These are phyloP conservation scores for Clavelina lepadiformis DNA, from an alignment of 23 tunicate species.

Conservation along the genomic window DNA sequence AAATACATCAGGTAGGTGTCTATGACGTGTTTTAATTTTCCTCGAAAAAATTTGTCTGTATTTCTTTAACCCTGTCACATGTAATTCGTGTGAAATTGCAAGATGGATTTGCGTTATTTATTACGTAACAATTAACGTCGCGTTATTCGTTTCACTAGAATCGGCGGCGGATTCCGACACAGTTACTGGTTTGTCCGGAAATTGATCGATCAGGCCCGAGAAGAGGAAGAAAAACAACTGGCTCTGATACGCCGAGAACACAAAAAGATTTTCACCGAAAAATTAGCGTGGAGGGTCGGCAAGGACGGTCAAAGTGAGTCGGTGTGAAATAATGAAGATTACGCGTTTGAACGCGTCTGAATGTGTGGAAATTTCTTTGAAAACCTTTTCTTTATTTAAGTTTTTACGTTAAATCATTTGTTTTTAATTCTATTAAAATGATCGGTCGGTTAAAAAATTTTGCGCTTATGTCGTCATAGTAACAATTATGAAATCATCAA, in stretches of 20 bases:
- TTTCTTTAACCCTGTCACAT: background rate
- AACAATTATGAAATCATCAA: too few relatives aligned
- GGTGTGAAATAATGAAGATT: too few relatives aligned
- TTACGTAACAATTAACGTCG: background rate
- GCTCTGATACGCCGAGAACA: slow-evolving; percentile 43
- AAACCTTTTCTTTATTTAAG: too few relatives aligned
- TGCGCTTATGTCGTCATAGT: too few relatives aligned
- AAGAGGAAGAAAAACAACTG: slow-evolving; percentile 61
- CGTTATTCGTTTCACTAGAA: slow-evolving; percentile 23
- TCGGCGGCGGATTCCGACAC: slow-evolving; percentile 89
- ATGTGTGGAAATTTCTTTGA: too few relatives aligned
- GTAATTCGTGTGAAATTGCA: too few relatives aligned
- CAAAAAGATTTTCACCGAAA: slow-evolving; percentile 60
- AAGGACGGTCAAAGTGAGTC: slow-evolving; percentile 71
- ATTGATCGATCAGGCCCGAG: slow-evolving; percentile 65
- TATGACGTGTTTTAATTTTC: background rate
- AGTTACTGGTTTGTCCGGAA: slow-evolving; percentile 90
- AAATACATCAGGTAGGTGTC: slow-evolving; percentile 68
- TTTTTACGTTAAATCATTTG: too few relatives aligned
- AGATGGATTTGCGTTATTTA: background rate
- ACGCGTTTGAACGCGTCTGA: too few relatives aligned
- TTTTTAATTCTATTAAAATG: too few relatives aligned
- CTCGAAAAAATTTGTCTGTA: background rate
- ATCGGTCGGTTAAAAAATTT: too few relatives aligned
- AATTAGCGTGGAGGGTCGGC: slow-evolving; percentile 82